Conservation (phyloP, 2,888 invertebrate genomes). For the Idaea biselata region DNA sequence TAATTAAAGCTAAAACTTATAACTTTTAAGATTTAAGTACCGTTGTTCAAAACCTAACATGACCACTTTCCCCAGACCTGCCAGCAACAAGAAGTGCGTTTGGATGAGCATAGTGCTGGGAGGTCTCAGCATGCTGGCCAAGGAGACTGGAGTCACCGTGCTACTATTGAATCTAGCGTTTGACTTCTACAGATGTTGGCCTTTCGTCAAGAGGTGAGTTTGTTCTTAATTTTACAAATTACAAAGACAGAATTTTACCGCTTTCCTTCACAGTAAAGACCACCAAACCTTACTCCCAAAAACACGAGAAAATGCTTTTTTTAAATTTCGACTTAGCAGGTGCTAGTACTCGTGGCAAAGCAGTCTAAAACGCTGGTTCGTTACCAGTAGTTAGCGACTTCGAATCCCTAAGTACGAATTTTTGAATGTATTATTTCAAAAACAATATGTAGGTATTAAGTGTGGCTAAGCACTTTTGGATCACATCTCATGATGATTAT, state of each 20-base stretch:
- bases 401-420: too few species aligned
- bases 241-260: neutral
- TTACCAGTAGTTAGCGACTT: too few species aligned
- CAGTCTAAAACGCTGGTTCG: too few species aligned
- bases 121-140: constrained; percentile 90
- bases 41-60: neutral
- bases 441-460: too few species aligned
- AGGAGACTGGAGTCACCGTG: constrained; percentile 91
- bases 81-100: constrained; percentile 73
- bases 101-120: constrained; percentile 87
- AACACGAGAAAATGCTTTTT: too few species aligned
- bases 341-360: too few species aligned
- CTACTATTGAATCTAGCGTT: constrained; percentile 89
- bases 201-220: constrained; percentile 83
- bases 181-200: constrained; percentile 89
- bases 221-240: constrained; percentile 19
- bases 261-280: too few species aligned
- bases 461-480: too few species aligned
- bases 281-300: too few species aligned
- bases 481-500: too few species aligned
- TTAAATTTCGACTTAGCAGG: too few species aligned
- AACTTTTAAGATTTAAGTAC: neutral
- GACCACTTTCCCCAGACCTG: constrained; percentile 50
- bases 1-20: neutral
- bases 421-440: too few species aligned